Evolutionary conservation across 23 tunicate species (phyloP).

Genomic region (Trididemnum miniatum): DNA sequence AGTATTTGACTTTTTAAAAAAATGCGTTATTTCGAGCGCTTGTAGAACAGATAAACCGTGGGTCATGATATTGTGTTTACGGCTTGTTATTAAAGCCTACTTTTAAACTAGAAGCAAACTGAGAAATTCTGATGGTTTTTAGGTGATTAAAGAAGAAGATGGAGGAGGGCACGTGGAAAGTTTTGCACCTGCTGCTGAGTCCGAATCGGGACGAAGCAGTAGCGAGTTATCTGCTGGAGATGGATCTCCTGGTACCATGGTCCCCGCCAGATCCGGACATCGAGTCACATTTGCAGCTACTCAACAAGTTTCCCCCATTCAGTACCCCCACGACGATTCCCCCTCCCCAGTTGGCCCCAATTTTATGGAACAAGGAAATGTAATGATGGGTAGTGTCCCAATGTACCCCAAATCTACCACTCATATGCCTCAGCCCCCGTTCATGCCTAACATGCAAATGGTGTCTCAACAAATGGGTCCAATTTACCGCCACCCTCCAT

Average conservation of each 20-base stretch:
- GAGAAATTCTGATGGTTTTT: no score
- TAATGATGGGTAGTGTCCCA: conserved; percentile 17
- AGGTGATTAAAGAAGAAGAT: conserved; percentile 63
- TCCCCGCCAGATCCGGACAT: conserved; percentile 44
- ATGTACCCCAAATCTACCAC: conserved; percentile 19
- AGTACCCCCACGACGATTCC: conserved; percentile 39
- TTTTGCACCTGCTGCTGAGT: conserved; percentile 11
- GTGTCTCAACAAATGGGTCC: conserved; percentile 46
- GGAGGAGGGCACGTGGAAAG: conserved; percentile 17
- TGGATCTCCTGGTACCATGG: conserved; percentile 31
- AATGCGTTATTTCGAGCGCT: no score
- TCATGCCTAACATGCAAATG: conserved; percentile 22
- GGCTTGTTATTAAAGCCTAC: no score
- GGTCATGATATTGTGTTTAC: no score
- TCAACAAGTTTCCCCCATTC: conserved; percentile 58
- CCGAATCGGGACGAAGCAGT: conserved; percentile 37
- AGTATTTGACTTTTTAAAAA: no score
- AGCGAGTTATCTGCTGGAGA: conserved; percentile 54
- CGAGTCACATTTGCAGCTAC: conserved; percentile 62
- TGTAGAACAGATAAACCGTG: no score
- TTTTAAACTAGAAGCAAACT: no score
- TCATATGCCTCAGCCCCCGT: conserved; percentile 20
- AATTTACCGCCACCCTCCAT: conserved; percentile 48
- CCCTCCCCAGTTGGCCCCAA: conserved; percentile 46
- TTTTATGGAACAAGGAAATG: conserved; percentile 21